Conservation (phyloP, 2,888 invertebrate species). For the Pachliopta kotzebuea region DNA sequence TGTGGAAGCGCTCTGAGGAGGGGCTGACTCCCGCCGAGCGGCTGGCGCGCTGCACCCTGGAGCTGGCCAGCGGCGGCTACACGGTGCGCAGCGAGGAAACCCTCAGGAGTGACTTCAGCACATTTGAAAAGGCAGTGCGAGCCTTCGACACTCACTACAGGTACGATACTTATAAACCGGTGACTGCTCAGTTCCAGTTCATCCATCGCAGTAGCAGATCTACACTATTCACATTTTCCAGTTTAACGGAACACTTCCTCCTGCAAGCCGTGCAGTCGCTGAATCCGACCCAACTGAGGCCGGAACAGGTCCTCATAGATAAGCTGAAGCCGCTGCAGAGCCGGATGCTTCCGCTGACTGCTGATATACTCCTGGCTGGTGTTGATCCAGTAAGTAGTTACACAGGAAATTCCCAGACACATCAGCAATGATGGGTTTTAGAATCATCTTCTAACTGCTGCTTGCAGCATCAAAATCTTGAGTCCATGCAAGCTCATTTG, state of each 20-base stretch:
- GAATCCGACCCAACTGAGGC: constrained; percentile 42
- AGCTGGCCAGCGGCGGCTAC: constrained; percentile 58
- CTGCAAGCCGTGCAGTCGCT: constrained; percentile 49
- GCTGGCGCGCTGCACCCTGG: constrained; percentile 55
- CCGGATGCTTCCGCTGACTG: constrained; percentile 59
- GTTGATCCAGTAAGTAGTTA: constrained; percentile 70
- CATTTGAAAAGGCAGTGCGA: constrained; percentile 59
- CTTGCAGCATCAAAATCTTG: no score
- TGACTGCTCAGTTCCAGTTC: no score
- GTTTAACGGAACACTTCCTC: constrained; percentile 65
- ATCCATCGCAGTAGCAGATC: no score
- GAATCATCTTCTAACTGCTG: no score
- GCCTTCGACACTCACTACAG: constrained; percentile 65
- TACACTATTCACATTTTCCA: constrained; percentile 37
- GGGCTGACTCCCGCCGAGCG: constrained; percentile 59
- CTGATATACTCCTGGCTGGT: constrained; percentile 65
- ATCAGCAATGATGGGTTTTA: no score
- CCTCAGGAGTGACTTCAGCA: constrained; percentile 52
- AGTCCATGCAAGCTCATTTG: no score
- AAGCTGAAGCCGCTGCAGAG: constrained; percentile 58
- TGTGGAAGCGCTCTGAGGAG: constrained; percentile 50
- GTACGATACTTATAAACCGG: constrained; percentile 38
- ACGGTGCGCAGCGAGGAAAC: constrained; percentile 64
- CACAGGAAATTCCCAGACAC: no score
- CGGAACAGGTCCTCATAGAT: constrained; percentile 60